Percentiles rank a stretch among this genome's conserved stretches.
phyloP scores from a whole-genome alignment of 2,113 vertebrate genomes.

The Centropus bengalensis region DNA sequence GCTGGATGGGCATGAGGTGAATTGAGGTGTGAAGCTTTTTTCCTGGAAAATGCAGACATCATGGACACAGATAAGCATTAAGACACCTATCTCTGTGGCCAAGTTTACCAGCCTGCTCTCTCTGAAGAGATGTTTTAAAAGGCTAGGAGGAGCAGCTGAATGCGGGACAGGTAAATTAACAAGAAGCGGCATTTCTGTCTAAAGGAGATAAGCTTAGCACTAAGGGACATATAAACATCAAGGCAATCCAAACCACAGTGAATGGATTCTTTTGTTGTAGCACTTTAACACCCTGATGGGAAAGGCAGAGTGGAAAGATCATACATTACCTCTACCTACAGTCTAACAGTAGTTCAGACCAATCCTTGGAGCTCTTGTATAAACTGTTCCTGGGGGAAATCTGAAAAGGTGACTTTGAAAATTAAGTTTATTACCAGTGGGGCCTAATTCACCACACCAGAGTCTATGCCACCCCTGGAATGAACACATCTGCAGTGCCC shows the following conservation, averaged over 20 bases:
- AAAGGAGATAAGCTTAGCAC: conserved; percentile 24
- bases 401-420: neutral
- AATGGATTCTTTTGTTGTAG: neutral
- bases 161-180: conserved; percentile 7
- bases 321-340: neutral
- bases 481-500: neutral
- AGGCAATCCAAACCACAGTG: neutral
- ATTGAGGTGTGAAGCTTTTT: neutral
- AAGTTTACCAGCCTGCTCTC: neutral
- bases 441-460: neutral
- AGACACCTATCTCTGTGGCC: neutral
- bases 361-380: neutral
- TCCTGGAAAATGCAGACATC: neutral
- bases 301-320: neutral
- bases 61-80: neutral
- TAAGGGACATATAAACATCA: neutral
- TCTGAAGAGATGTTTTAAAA: neutral
- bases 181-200: neutral
- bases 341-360: neutral
- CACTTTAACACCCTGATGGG: neutral
- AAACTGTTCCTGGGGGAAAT: neutral
- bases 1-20: accelerated
- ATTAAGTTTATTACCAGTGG: conserved; percentile 7
- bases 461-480: neutral
- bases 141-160: neutral